phyloP scores from a whole-genome alignment of 2,113 vertebrate species.

The Barbus barbus region DNA sequence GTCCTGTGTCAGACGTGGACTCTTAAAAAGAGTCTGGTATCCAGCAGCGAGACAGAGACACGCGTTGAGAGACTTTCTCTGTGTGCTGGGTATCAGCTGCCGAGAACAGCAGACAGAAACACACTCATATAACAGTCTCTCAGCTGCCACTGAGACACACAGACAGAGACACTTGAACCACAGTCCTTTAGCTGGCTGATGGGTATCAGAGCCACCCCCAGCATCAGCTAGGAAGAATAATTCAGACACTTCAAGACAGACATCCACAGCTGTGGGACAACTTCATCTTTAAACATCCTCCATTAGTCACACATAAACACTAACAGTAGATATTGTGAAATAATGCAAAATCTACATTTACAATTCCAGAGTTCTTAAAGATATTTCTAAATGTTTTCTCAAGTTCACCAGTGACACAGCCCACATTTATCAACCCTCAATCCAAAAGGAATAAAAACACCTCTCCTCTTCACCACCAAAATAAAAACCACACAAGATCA shows the following conservation, averaged over 20 bases:
- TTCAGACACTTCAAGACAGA: background rate
- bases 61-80: slow-evolving; percentile 22
- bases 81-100: slow-evolving; percentile 28
- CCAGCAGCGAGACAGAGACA: slow-evolving; percentile 24
- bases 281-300: background rate
- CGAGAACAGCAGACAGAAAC: slow-evolving; percentile 48
- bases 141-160: slow-evolving; percentile 26
- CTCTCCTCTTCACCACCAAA: background rate
- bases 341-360: background rate
- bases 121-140: slow-evolving; percentile 26
- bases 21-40: slow-evolving; percentile 41
- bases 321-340: background rate
- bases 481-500: background rate
- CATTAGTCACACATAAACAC: background rate
- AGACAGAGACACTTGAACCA: slow-evolving; percentile 9
- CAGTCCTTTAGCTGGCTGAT: background rate
- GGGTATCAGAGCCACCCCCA: background rate
- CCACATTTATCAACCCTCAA: background rate
- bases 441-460: background rate
- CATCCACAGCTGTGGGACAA: background rate
- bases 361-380: background rate
- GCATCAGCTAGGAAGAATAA: background rate
- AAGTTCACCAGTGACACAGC: background rate
- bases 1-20: slow-evolving; percentile 33
- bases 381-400: background rate